Conservation (phyloP, 1,140 invertebrate genomes). For the Leptopilina clavipes region DNA sequence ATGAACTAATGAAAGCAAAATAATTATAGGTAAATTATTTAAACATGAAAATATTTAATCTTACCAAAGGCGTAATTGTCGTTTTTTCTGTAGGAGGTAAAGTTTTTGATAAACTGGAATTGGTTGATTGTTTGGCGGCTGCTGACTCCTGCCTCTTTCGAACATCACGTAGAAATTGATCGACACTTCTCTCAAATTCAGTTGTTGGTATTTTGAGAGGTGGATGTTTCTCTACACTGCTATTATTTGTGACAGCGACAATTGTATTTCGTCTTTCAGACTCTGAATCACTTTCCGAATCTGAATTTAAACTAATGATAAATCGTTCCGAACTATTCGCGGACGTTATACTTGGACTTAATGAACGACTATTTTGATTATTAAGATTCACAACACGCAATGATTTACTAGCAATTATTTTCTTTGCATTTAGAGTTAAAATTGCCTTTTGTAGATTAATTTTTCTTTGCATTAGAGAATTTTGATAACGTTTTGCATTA, state of each 20-base stretch:
- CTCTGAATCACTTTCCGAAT: slow-evolving; percentile 69
- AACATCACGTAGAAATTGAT: slow-evolving; percentile 66
- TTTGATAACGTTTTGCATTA: slow-evolving; percentile 65
- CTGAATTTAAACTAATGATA: slow-evolving; percentile 68
- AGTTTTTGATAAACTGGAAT: slow-evolving; percentile 22
- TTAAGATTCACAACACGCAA: slow-evolving; percentile 30
- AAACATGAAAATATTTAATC: slow-evolving; percentile 1
- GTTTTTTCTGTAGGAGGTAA: background rate
- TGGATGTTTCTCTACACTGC: slow-evolving; percentile 39
- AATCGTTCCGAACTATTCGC: slow-evolving; percentile 57
- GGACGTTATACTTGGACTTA: slow-evolving; percentile 47
- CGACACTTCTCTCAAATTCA: slow-evolving; percentile 70
- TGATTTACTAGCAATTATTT: slow-evolving; percentile 37
- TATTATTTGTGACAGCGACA: slow-evolving; percentile 20
- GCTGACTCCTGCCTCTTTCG: slow-evolving; percentile 67
- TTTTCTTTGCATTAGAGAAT: slow-evolving; percentile 58
- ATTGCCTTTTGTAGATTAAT: slow-evolving; percentile 60
- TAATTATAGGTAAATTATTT: background rate
- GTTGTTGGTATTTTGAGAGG: slow-evolving; percentile 52
- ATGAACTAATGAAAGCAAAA: background rate
- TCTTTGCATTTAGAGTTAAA: slow-evolving; percentile 45
- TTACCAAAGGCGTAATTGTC: slow-evolving; percentile 45
- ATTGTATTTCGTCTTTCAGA: slow-evolving; percentile 40
- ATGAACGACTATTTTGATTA: slow-evolving; percentile 40
- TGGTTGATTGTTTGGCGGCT: slow-evolving; percentile 38